Conservation (phyloP, 2,888 invertebrate species). For the Autographa gamma region DNA sequence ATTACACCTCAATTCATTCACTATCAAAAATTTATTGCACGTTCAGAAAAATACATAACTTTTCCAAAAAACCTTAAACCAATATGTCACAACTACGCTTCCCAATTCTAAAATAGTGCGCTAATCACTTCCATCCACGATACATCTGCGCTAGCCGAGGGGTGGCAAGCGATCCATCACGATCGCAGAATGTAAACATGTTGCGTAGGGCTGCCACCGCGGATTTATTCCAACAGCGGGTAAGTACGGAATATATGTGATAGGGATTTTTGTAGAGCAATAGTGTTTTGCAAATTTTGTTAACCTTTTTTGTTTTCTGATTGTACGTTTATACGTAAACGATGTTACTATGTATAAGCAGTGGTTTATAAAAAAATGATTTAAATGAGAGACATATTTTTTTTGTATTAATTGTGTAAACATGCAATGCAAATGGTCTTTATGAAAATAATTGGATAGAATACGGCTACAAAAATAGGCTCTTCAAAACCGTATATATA, state of each 20-base stretch:
- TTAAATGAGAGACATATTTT: too few species aligned
- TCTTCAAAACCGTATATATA: too few species aligned
- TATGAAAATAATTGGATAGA: too few species aligned
- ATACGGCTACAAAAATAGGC: too few species aligned
- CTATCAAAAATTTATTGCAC: too few species aligned
- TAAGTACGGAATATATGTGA: slow-evolving; percentile 39
- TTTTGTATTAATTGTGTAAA: too few species aligned
- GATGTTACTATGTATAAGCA: background rate
- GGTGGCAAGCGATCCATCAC: slow-evolving; percentile 58
- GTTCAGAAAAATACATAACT: background rate
- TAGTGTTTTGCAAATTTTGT: background rate
- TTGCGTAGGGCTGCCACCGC: slow-evolving; percentile 52
- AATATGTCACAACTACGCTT: slow-evolving; percentile 16
- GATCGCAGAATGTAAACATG: slow-evolving; percentile 59
- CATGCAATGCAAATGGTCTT: too few species aligned
- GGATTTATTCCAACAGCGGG: slow-evolving; percentile 23
- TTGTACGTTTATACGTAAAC: background rate
- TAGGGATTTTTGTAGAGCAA: slow-evolving; percentile 3
- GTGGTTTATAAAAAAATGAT: too few species aligned
- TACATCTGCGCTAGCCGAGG: slow-evolving; percentile 31
- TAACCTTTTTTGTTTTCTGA: background rate
- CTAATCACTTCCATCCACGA: slow-evolving; percentile 11
- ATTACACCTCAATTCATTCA: too few species aligned
- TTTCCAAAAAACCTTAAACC: background rate
- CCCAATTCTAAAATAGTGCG: background rate